phyloP scores from a whole-genome alignment of 2,797 vertebrate species.

The Spinibarbus caldwelli region DNA sequence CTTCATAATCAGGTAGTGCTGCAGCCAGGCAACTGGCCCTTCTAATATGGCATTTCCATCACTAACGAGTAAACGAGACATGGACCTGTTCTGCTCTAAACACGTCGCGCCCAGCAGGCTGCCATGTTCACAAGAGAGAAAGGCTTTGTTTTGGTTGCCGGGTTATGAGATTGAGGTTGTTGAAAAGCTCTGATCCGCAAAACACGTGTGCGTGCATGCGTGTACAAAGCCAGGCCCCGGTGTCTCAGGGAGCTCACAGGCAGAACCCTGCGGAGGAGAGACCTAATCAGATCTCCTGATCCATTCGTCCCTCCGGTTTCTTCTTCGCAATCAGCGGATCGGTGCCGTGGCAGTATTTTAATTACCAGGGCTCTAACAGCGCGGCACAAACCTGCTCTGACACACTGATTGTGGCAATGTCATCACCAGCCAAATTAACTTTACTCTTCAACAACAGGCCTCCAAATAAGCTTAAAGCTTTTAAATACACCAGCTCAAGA shows the following conservation, averaged over 20 bases:
- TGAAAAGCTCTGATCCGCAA: conserved; percentile 57
- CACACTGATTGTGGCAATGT: conserved; percentile 68
- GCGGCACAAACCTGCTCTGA: conserved; percentile 47
- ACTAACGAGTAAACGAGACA: conserved; percentile 46
- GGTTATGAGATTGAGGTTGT: conserved; percentile 57
- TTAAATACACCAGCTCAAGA: conserved; percentile 30
- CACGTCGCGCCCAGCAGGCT: conserved; percentile 45
- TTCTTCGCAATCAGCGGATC: conserved; percentile 73
- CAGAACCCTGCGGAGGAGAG: conserved; percentile 58
- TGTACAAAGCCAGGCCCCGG: conserved; percentile 38
- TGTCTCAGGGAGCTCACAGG: conserved; percentile 56
- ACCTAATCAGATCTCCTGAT: conserved; percentile 70
- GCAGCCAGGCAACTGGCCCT: conserved; percentile 43
- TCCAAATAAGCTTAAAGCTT: conserved; percentile 30
- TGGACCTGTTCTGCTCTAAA: conserved; percentile 47
- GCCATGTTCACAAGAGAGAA: conserved; percentile 51
- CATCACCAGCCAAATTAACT: conserved; percentile 64
- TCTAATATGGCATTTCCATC: conserved; percentile 45
- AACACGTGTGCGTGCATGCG: conserved; percentile 37
- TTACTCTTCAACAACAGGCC: conserved; percentile 23
- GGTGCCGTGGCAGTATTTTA: conserved; percentile 77
- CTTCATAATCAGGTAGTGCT: conserved; percentile 19
- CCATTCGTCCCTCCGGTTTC: conserved; percentile 70
- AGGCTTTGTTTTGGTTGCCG: conserved; percentile 61
- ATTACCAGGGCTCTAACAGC: conserved; percentile 67